Evolutionary conservation across 2,888 invertebrate genomes (phyloP).

Genomic region (Penaeus monodon): DNA sequence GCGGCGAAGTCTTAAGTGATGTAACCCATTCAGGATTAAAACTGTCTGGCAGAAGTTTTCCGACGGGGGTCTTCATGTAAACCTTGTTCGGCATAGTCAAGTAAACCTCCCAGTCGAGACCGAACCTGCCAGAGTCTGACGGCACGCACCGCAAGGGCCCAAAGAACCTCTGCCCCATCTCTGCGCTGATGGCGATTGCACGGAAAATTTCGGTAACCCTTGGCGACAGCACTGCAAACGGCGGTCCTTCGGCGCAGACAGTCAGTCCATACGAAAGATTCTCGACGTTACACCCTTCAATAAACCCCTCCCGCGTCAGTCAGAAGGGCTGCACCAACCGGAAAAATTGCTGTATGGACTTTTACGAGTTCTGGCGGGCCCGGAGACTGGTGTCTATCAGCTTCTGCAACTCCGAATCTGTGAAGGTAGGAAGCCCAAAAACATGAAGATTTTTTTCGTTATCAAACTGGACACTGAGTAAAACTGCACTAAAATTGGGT

Average conservation of each 20-base stretch:
- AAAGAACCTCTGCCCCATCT: constrained; percentile 78
- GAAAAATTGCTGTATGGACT: constrained; percentile 90
- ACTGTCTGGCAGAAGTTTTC: constrained; percentile 56
- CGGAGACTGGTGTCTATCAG: constrained; percentile 68
- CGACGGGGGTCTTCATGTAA: constrained; percentile 64
- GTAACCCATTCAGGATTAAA: constrained; percentile 60
- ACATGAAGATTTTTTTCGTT: too few species aligned
- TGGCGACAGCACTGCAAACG: constrained; percentile 84
- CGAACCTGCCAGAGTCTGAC: constrained; percentile 75
- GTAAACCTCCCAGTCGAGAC: constrained; percentile 59
- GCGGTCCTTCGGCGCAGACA: constrained; percentile 93
- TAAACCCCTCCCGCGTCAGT: constrained; percentile 79
- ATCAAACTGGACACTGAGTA: too few species aligned
- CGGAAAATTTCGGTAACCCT: constrained; percentile 81
- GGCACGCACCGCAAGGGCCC: constrained; percentile 89
- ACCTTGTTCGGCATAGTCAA: constrained; percentile 53
- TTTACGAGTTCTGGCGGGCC: constrained; percentile 80
- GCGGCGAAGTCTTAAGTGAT: neutral
- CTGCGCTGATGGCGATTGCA: constrained; percentile 80
- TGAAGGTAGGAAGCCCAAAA: neutral
- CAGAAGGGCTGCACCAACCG: constrained; percentile 87
- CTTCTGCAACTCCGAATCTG: constrained; percentile 57
- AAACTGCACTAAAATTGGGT: too few species aligned
- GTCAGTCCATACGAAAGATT: constrained; percentile 84
- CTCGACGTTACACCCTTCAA: constrained; percentile 92